Evolutionary conservation across 2,797 vertebrate genomes (phyloP).

Genomic region (Dipus sagitta): DNA sequence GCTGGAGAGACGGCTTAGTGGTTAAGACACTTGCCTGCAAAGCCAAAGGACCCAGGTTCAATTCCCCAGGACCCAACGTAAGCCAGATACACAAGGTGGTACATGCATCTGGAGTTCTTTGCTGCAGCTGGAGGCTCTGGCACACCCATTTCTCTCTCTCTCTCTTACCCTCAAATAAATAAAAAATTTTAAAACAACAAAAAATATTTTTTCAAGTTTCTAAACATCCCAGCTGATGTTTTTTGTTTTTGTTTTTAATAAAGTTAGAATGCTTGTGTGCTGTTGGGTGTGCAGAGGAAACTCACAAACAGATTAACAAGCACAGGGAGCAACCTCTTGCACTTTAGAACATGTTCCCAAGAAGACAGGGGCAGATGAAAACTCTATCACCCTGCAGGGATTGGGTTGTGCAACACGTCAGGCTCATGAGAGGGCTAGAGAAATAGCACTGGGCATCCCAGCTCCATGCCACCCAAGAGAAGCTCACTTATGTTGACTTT

Average conservation of each 20-base stretch:
- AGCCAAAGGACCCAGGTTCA: no score
- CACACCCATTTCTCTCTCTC: no score
- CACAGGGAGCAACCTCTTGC: not conserved
- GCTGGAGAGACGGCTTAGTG: no score
- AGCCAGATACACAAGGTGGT: no score
- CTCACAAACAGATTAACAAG: not conserved
- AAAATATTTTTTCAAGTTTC: not conserved
- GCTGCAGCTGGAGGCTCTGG: no score
- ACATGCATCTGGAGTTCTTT: no score
- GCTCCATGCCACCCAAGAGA: not conserved
- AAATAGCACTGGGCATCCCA: not conserved
- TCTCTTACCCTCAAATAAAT: no score
- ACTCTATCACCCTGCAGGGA: not conserved
- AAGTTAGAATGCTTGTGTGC: not conserved
- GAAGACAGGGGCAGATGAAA: conserved; percentile 1
- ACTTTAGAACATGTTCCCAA: conserved; percentile 46
- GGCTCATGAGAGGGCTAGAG: not conserved
- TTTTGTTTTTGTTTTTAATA: no score
- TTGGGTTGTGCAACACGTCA: not conserved
- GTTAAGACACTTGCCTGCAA: no score
- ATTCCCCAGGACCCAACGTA: no score
- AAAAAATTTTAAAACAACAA: no score
- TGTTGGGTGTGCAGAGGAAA: not conserved
- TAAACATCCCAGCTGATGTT: not conserved
- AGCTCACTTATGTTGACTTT: not conserved